phyloP scores from a whole-genome alignment of 1,140 invertebrate species.

The Sminthurinus signatus region DNA sequence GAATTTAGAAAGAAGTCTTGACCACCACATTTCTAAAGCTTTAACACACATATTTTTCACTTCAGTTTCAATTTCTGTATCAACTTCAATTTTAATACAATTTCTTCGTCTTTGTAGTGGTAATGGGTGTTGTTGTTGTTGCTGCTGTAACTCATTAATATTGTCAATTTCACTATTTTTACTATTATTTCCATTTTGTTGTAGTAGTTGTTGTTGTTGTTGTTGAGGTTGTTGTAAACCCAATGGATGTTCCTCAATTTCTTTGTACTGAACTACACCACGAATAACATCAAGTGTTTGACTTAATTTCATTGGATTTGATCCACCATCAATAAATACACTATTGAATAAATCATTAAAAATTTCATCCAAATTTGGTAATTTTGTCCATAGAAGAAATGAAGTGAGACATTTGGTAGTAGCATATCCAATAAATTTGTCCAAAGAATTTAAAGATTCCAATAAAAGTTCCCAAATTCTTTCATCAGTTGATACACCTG shows the following conservation, averaged over 20 bases:
- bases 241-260: constrained; percentile 69
- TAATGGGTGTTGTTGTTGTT: neutral
- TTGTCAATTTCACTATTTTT: too few species aligned
- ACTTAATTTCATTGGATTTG: constrained; percentile 59
- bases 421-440: constrained; percentile 72
- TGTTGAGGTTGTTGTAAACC: constrained; percentile 53
- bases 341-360: constrained; percentile 50
- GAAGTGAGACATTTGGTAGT: constrained; percentile 69
- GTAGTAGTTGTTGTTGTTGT: constrained; percentile 44
- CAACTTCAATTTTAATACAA: constrained; percentile 37
- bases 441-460: constrained; percentile 64
- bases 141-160: constrained; percentile 36
- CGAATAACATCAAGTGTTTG: constrained; percentile 77
- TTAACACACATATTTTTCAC: constrained; percentile 78
- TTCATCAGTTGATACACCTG: constrained; percentile 69
- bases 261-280: constrained; percentile 78
- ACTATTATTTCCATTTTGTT: too few species aligned
- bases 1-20: constrained; percentile 59
- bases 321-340: constrained; percentile 21
- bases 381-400: constrained; percentile 71
- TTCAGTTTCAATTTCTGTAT: constrained; percentile 67
- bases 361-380: constrained; percentile 45
- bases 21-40: constrained; percentile 74
- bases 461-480: constrained; percentile 76
- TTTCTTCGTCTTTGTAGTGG: neutral